Evolutionary conservation across 2,888 invertebrate species (phyloP).

Genomic region (Penaeus monodon): DNA sequence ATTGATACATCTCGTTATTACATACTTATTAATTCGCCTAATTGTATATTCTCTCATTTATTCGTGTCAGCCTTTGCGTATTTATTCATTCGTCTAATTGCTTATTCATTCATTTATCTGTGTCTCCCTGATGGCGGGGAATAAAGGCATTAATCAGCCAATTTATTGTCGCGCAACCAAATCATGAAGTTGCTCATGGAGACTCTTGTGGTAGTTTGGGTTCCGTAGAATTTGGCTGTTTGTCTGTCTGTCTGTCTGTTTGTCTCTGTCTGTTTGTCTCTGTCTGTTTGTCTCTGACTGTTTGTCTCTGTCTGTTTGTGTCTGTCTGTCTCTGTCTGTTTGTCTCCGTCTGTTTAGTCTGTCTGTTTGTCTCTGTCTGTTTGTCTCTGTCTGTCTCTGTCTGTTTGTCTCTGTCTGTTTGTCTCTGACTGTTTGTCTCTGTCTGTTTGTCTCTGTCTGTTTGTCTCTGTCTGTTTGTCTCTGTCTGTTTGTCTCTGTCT

Average conservation of each 20-base stretch:
- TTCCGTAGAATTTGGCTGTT: not conserved
- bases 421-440: not conserved
- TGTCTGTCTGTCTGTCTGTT: not conserved
- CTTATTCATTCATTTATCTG: not conserved
- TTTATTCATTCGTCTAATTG: not conserved
- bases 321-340: no score
- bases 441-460: not conserved
- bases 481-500: not conserved
- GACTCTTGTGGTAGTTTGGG: no score
- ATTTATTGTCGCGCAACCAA: no score
- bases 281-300: constrained; percentile 5
- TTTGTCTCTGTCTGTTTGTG: no score
- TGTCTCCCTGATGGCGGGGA: not conserved
- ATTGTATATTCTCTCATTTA: no score
- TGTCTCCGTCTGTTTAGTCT: not conserved
- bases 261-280: not conserved
- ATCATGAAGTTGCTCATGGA: no score
- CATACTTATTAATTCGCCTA: no score
- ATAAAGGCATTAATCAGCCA: no score
- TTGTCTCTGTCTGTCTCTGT: not conserved
- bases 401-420: not conserved
- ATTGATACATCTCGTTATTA: not conserved
- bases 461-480: not conserved
- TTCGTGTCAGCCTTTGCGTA: not conserved
- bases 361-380: not conserved